Conservation (phyloP, 2,113 vertebrate genomes). For the Neolamprologus modestus region DNA sequence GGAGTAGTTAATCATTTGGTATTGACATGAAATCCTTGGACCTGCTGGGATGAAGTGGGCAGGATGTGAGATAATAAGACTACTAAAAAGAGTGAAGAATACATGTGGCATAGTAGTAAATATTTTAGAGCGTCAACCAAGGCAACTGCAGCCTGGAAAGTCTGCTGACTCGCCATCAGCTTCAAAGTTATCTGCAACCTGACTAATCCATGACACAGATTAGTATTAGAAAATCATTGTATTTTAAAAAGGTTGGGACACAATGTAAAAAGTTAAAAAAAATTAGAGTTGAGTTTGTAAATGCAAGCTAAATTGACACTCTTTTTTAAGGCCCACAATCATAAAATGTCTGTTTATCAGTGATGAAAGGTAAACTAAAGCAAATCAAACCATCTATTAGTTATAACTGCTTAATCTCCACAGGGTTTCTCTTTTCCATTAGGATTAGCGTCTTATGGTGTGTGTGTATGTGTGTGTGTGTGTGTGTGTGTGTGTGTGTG, state of each 20-base stretch:
- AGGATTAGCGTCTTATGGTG: too few species aligned
- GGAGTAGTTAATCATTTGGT: not conserved
- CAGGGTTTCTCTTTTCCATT: not conserved
- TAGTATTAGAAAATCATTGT: not conserved
- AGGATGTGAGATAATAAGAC: not conserved
- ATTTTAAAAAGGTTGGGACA: not conserved
- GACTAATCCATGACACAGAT: not conserved
- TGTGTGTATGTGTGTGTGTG: not conserved
- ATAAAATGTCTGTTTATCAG: not conserved
- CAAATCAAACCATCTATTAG: not conserved
- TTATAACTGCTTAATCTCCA: not conserved
- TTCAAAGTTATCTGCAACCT: not conserved
- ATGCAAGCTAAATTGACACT: not conserved
- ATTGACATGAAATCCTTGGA: not conserved
- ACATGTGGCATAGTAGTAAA: not conserved
- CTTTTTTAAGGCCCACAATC: not conserved
- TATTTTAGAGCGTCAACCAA: not conserved
- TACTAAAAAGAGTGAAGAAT: not conserved
- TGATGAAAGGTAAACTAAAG: not conserved
- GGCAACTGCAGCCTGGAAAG: not conserved
- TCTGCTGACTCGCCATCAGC: not conserved
- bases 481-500: too few species aligned
- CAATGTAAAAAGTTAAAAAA: not conserved
- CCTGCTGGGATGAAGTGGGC: not conserved
- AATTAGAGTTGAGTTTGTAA: not conserved